A percentile compares a stretch with the other conserved stretches of the same genome.
phyloP scores from a whole-genome alignment of 2,113 vertebrate species.

The Castor canadensis region DNA sequence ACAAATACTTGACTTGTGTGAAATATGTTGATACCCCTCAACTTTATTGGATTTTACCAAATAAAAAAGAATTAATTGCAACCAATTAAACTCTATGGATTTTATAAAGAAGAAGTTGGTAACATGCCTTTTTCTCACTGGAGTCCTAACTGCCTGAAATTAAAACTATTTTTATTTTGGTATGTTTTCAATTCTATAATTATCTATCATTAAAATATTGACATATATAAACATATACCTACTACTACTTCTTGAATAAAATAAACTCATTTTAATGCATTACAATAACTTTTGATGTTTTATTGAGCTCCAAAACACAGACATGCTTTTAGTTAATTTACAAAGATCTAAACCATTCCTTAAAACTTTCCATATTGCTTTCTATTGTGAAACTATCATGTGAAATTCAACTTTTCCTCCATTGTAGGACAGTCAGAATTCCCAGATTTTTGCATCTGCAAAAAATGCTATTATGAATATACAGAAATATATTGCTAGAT shows the following conservation, averaged over 20 bases:
- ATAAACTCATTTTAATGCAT: not conserved
- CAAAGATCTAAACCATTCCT: not conserved
- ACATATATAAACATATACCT: not conserved
- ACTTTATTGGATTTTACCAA: not conserved
- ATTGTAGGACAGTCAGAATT: not conserved
- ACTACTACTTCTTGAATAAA: not conserved
- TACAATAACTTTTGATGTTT: not conserved
- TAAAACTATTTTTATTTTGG: not conserved
- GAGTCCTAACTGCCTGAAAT: not conserved
- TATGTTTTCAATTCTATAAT: not conserved
- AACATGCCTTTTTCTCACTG: not conserved
- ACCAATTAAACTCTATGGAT: not conserved
- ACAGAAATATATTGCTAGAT: not conserved
- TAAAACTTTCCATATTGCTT: not conserved
- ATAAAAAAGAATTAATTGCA: not conserved
- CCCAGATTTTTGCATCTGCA: not conserved
- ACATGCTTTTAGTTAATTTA: not conserved
- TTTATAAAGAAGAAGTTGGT: not conserved
- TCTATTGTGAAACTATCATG: not conserved
- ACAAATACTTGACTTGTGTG: not conserved
- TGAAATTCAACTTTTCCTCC: not conserved
- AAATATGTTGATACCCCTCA: not conserved
- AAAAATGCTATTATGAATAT: not conserved
- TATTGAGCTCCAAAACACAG: not conserved
- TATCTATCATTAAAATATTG: not conserved